Conservation (phyloP, 1,140 invertebrate species). For the Ceratitis capitata region DNA sequence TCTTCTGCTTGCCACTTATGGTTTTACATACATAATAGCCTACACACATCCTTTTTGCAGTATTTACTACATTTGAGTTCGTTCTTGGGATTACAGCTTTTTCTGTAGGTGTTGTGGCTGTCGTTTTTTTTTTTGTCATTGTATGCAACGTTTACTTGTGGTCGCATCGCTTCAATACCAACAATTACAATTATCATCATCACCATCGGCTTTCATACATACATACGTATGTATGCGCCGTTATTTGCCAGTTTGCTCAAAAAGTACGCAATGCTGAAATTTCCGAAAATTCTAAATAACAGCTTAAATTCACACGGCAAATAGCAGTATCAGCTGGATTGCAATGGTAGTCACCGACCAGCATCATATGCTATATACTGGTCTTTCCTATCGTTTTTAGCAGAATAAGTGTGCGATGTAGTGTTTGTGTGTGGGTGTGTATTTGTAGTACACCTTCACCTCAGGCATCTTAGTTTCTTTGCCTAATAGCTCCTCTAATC, state of each 20-base stretch:
- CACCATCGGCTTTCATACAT: background rate
- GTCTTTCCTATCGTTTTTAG: background rate
- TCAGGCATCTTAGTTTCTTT: background rate
- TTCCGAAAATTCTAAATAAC: background rate
- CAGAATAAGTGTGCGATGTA: background rate
- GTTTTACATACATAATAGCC: background rate
- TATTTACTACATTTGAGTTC: background rate
- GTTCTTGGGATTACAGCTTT: background rate
- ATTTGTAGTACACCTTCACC: background rate
- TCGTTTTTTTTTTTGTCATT: background rate
- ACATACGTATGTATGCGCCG: background rate
- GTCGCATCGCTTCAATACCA: background rate
- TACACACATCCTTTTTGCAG: background rate
- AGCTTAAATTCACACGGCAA: background rate
- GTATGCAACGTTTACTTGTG: background rate
- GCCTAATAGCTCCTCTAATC: background rate
- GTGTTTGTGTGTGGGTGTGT: background rate
- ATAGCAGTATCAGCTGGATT: too few relatives aligned
- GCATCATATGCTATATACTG: background rate
- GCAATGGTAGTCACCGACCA: background rate
- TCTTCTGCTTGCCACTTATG: background rate
- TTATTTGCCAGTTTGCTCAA: too few relatives aligned
- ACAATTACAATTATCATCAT: background rate
- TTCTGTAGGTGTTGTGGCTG: background rate
- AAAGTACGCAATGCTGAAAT: too few relatives aligned